Percentiles rank a stretch among this genome's conserved stretches.
Conservation (phyloP, 1,140 invertebrate genomes). For the Drosophila hydei region DNA sequence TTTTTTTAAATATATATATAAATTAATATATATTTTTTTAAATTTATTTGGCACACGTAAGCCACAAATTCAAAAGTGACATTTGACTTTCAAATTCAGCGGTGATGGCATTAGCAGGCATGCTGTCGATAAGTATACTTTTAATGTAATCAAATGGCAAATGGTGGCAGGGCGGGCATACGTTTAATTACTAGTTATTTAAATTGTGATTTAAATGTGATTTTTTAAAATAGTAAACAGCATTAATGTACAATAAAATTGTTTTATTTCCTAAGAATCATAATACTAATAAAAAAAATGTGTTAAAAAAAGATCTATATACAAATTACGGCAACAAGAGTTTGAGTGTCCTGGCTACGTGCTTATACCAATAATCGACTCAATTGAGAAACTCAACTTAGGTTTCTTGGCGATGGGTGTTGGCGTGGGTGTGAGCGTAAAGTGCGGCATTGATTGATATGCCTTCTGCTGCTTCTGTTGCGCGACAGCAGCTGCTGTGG, state of each 20-base stretch:
- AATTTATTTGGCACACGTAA: too few relatives aligned
- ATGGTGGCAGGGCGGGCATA: too few relatives aligned
- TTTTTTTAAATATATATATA: too few relatives aligned
- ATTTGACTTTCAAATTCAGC: not conserved
- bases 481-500: conserved; percentile 47
- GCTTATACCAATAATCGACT: conserved; percentile 86
- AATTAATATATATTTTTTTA: too few relatives aligned
- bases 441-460: conserved; percentile 48
- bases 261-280: conserved; percentile 36
- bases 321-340: conserved; percentile 12
- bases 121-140: not conserved
- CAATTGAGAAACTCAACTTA: conserved; percentile 86
- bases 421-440: conserved; percentile 63
- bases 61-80: too few relatives aligned
- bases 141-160: not conserved
- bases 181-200: too few relatives aligned
- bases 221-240: not conserved
- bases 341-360: conserved; percentile 50
- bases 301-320: conserved; percentile 19
- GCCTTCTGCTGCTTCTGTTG: conserved; percentile 20
- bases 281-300: conserved; percentile 41
- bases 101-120: too few relatives aligned
- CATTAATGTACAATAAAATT: conserved; percentile 10
- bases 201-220: too few relatives aligned
- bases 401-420: conserved; percentile 67